Percentiles rank a stretch among this genome's conserved stretches.
phyloP scores from a whole-genome alignment of 2,888 invertebrate species.

The Microctonus hyperodae region DNA sequence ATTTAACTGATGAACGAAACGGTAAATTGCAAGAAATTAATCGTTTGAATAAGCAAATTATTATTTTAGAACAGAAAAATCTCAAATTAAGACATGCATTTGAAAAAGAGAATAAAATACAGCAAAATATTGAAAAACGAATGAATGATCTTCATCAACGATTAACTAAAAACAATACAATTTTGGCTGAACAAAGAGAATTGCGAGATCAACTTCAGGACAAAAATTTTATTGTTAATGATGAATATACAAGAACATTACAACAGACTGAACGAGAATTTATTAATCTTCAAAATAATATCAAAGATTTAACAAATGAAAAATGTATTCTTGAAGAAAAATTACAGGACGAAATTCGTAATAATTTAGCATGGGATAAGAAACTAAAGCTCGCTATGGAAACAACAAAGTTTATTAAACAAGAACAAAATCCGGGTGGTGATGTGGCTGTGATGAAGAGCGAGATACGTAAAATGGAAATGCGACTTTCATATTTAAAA shows the following conservation, averaged over 20 bases:
- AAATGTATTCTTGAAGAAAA: slow-evolving; percentile 72
- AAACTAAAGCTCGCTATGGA: slow-evolving; percentile 78
- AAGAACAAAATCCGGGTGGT: slow-evolving; percentile 72
- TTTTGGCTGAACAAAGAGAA: slow-evolving; percentile 65
- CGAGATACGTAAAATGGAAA: slow-evolving; percentile 87
- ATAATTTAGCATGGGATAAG: slow-evolving; percentile 82
- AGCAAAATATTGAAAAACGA: slow-evolving; percentile 67
- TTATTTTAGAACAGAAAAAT: slow-evolving; percentile 78
- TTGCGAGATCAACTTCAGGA: slow-evolving; percentile 66
- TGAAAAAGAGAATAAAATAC: slow-evolving; percentile 67
- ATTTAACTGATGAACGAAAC: slow-evolving; percentile 73
- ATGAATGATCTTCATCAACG: slow-evolving; percentile 71
- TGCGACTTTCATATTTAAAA: slow-evolving; percentile 65
- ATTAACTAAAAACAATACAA: slow-evolving; percentile 64
- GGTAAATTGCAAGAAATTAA: slow-evolving; percentile 74
- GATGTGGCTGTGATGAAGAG: slow-evolving; percentile 79
- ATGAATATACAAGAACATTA: slow-evolving; percentile 64
- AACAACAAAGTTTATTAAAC: slow-evolving; percentile 72
- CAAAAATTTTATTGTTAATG: slow-evolving; percentile 66
- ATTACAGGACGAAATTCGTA: slow-evolving; percentile 70
- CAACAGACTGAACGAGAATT: slow-evolving; percentile 76
- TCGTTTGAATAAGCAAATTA: slow-evolving; percentile 73
- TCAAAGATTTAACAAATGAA: slow-evolving; percentile 71
- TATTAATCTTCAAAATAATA: slow-evolving; percentile 73
- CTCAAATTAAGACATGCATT: slow-evolving; percentile 73